Evolutionary conservation across 2,888 invertebrate genomes (phyloP).

Genomic region (Allygus modestus): DNA sequence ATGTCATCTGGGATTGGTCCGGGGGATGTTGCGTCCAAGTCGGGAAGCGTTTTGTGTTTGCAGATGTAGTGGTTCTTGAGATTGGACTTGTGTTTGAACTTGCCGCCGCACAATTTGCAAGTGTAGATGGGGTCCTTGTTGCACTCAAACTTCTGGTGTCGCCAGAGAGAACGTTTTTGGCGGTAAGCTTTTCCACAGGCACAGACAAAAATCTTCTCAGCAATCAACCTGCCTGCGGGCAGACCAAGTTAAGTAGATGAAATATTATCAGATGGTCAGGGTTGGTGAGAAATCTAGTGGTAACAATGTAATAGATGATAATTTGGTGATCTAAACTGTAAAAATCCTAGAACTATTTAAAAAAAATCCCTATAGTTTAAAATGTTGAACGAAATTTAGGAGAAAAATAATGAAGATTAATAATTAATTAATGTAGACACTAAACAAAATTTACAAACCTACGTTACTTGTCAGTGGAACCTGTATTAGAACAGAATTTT

Average conservation of each 20-base stretch:
- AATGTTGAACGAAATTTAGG: too few relatives aligned
- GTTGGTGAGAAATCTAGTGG: too few relatives aligned
- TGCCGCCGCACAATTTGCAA: slow-evolving; percentile 72
- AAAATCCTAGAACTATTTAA: too few relatives aligned
- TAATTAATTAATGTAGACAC: too few relatives aligned
- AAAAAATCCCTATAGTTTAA: too few relatives aligned
- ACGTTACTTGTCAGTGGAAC: too few relatives aligned
- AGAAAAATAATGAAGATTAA: too few relatives aligned
- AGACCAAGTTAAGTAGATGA: not conserved
- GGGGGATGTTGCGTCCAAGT: not conserved
- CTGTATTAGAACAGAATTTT: too few relatives aligned
- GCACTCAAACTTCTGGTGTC: slow-evolving; percentile 69
- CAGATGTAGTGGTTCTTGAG: slow-evolving; percentile 56
- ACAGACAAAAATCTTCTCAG: slow-evolving; percentile 11
- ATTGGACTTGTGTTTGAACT: slow-evolving; percentile 68
- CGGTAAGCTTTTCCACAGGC: slow-evolving; percentile 55
- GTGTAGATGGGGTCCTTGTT: slow-evolving; percentile 73
- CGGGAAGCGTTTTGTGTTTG: slow-evolving; percentile 10
- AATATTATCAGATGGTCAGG: too few relatives aligned
- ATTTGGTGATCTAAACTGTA: too few relatives aligned
- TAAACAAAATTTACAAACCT: too few relatives aligned
- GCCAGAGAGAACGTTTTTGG: slow-evolving; percentile 33
- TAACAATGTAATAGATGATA: too few relatives aligned
- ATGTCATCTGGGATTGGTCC: not conserved
- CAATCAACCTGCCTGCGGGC: not conserved